Evolutionary conservation across 2,888 invertebrate species (phyloP).

Genomic region (Watsonalla cultraria): DNA sequence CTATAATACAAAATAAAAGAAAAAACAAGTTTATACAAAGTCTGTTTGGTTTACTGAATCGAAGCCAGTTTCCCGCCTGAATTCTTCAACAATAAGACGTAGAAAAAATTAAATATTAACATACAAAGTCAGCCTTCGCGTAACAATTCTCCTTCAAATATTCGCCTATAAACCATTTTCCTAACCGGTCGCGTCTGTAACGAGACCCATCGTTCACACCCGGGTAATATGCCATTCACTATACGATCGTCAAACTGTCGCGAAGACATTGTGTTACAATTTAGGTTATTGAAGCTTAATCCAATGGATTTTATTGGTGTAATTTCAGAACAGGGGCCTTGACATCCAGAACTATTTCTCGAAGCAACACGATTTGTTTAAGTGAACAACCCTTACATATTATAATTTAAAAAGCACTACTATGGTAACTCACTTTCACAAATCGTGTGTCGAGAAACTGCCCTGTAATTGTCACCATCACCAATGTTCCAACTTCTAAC

Average conservation of each 20-base stretch:
- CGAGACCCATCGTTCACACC: not conserved
- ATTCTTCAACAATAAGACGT: constrained; percentile 7
- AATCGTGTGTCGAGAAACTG: too few species aligned
- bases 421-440: too few species aligned
- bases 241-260: not conserved
- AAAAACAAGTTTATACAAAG: constrained; percentile 50
- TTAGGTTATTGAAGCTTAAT: not conserved
- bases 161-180: constrained; percentile 37
- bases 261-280: not conserved
- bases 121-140: constrained; percentile 67
- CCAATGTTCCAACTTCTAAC: too few species aligned
- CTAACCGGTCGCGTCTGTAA: constrained; percentile 25
- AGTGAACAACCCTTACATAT: too few species aligned
- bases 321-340: too few species aligned
- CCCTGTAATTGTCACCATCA: too few species aligned
- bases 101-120: constrained; percentile 35
- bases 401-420: too few species aligned
- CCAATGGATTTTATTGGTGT: too few species aligned
- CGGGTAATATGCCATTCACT: not conserved
- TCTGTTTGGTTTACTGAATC: constrained; percentile 9
- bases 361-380: too few species aligned
- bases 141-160: constrained; percentile 33
- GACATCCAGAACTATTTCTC: too few species aligned
- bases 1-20: constrained; percentile 59
- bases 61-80: not conserved